phyloP scores from a whole-genome alignment of 2,888 invertebrate genomes.

The Ramazzottius varieornatus region DNA sequence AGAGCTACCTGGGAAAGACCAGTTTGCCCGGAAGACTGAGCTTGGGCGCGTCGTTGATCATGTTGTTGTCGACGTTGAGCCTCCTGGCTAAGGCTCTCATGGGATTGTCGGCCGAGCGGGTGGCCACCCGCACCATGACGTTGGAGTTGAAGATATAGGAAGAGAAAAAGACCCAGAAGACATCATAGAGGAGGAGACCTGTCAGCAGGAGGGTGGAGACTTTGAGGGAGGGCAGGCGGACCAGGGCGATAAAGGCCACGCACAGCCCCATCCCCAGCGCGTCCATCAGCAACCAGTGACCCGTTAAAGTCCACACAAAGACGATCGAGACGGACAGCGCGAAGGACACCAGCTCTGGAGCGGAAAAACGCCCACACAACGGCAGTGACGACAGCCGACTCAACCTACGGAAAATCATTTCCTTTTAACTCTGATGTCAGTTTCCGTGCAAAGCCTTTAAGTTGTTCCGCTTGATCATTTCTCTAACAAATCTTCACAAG shows the following conservation, averaged over 20 bases:
- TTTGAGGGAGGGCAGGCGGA: constrained; percentile 76
- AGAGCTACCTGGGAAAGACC: constrained; percentile 45
- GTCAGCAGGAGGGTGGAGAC: constrained; percentile 76
- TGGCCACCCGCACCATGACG: constrained; percentile 79
- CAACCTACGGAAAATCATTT: too few species aligned
- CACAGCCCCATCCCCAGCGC: constrained; percentile 56
- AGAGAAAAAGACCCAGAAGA: constrained; percentile 52
- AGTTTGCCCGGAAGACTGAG: constrained; percentile 82
- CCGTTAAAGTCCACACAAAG: constrained; percentile 86
- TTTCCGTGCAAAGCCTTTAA: too few species aligned
- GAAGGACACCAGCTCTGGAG: constrained; percentile 74
- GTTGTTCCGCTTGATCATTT: too few species aligned
- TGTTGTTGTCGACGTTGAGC: constrained; percentile 4
- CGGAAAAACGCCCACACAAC: constrained; percentile 71
- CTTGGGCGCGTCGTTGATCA: constrained; percentile 66
- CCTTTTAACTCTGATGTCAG: too few species aligned
- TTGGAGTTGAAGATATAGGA: constrained; percentile 94
- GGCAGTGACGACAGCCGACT: too few species aligned
- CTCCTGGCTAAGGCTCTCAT: constrained; percentile 14
- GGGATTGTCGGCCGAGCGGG: constrained; percentile 28
- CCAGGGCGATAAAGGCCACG: constrained; percentile 88
- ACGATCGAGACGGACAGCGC: constrained; percentile 71
- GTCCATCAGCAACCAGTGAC: constrained; percentile 94
- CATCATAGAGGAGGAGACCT: constrained; percentile 42
- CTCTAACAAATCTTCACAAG: too few species aligned